Evolutionary conservation across 2,888 invertebrate genomes (phyloP), one percentile per base, ranked within the genome.

Genomic region (Platypus cylindrus): DNA sequence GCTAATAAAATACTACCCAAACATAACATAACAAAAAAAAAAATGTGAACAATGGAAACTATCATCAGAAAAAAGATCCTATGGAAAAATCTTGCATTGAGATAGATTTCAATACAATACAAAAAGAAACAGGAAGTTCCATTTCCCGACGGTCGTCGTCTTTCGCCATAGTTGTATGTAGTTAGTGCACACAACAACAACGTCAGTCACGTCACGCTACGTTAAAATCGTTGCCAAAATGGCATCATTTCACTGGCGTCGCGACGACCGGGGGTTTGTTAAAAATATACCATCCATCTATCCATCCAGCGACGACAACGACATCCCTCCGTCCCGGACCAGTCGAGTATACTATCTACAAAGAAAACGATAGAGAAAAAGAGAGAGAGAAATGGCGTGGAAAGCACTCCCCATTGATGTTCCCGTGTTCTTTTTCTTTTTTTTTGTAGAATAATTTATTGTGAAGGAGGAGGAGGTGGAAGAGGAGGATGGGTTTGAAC

Each of bases 181-280:
- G n/a, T n/a, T n/a, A n/a, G n/a, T n/a, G n/a, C n/a, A n/a, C n/a
- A n/a, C n/a, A n/a, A n/a, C n/a, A n/a, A n/a, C n/a, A n/a, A n/a
- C n/a, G n/a, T n/a, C 32, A 37, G 34, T 15, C 14, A 16, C 41
- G 41, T 38, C 41, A 41, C 38, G 41, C 38, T 41, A 35, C 38
- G 38, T 34, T 33, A 32, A 38, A 38, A 38, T 38, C 41, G 34
- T 30, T 36, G 36, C 33, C 36, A 38, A 36, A 36, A 38, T 38
- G 38, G 41, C 40, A 37, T 40, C 37, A n/a, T n/a, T n/a, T n/a
- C n/a, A n/a, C 37, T 40, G 41, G 41, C 41, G 41, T 41, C 41
- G 41, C 27, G 30, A 41, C 38, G 41, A 33, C 31, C 41, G 38
- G 28, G n/a, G n/a, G 36, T 41, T 41, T 38, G 38, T 38, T 38